These are phyloP conservation scores for Sakesphorus luctuosus DNA, from an alignment of 2,113 vertebrate species.

Conservation along the genomic window DNA sequence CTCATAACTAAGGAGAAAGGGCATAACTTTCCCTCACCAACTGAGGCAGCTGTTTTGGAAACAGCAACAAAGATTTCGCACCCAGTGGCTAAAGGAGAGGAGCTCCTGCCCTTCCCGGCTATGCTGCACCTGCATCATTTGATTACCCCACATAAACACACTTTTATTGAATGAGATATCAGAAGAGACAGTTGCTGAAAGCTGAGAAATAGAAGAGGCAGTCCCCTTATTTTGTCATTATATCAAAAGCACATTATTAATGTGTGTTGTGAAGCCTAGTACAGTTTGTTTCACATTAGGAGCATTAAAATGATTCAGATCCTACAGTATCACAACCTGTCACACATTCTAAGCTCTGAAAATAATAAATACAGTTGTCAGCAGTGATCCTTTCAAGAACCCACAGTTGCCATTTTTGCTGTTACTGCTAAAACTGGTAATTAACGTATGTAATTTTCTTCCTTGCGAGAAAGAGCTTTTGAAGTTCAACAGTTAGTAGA, in stretches of 20 bases:
- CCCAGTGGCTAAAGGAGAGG: not conserved
- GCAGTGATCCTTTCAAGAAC: not conserved
- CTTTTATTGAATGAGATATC: not conserved
- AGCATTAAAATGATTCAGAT: not conserved
- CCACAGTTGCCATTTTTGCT: not conserved
- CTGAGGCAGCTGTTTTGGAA: not conserved
- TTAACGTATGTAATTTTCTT: constrained; percentile 17
- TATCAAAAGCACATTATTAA: not conserved
- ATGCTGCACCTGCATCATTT: not conserved
- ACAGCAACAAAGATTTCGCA: not conserved
- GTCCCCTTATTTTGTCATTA: not conserved
- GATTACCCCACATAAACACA: not conserved
- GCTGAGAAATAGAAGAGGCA: constrained; percentile 12
- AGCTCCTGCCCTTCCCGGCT: not conserved
- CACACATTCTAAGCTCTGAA: not conserved
- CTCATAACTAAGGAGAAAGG: not conserved
- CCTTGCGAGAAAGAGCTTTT: constrained; percentile 15
- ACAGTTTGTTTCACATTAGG: not conserved
- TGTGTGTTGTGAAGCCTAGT: not conserved
- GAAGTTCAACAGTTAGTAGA: not conserved
- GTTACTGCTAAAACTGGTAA: constrained; percentile 16
- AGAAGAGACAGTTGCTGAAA: constrained; percentile 18
- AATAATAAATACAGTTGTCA: constrained; percentile 9
- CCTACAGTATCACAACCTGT: not conserved
- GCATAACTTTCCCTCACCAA: not conserved